phyloP scores from a whole-genome alignment of 2,888 invertebrate species.

The Drosophila melanosoma region DNA sequence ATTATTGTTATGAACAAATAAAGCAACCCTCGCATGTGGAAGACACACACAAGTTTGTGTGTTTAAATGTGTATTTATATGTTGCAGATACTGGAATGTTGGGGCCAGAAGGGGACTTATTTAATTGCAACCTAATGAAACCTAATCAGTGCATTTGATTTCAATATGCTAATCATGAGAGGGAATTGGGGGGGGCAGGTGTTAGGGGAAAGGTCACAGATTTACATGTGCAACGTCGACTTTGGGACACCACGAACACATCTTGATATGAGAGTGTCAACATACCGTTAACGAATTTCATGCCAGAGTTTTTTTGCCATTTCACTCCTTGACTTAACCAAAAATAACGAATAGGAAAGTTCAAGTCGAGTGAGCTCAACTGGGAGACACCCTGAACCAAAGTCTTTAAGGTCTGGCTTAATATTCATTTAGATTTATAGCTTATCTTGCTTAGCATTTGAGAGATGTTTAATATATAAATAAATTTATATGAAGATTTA shows the following conservation, averaged over 20 bases:
- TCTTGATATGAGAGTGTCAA: conserved; percentile 76
- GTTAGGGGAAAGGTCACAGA: conserved; percentile 56
- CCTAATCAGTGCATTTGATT: conserved; percentile 65
- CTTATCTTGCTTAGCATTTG: background rate
- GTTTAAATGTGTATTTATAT: background rate
- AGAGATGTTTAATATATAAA: background rate
- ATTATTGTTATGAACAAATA: background rate
- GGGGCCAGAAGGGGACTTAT: background rate
- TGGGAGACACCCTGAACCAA: background rate
- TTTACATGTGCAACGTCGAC: conserved; percentile 54
- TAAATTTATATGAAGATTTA: no score
- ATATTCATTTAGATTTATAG: background rate
- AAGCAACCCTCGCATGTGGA: conserved; percentile 29
- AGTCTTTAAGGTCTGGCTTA: background rate
- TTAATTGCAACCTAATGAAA: conserved; percentile 60
- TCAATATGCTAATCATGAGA: conserved; percentile 41
- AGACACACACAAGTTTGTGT: background rate
- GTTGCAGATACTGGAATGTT: background rate
- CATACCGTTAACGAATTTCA: conserved; percentile 76
- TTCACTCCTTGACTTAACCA: conserved; percentile 14
- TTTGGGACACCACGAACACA: conserved; percentile 36
- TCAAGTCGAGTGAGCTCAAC: background rate
- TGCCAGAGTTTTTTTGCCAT: conserved; percentile 47
- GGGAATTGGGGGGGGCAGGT: no score
- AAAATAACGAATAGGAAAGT: background rate